A percentile compares a stretch with the other conserved stretches of the same genome.
Conservation (phyloP, 2,888 invertebrate species). For the Ctena decussata region DNA sequence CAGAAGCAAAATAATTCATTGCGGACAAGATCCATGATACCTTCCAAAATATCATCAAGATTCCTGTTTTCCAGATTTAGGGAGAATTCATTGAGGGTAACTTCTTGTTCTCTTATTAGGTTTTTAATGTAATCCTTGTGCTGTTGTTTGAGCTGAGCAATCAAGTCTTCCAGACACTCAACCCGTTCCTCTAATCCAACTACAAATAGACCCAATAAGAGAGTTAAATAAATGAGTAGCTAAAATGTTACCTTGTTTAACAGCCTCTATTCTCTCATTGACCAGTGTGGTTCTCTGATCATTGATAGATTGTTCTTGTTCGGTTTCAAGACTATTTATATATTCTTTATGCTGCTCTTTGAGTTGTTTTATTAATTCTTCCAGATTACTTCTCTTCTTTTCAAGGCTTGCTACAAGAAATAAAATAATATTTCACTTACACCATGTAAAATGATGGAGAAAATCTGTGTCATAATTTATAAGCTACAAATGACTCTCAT, state of each 20-base stretch:
- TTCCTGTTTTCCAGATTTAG: constrained; percentile 49
- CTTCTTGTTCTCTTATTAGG: constrained; percentile 57
- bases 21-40: neutral
- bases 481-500: no score
- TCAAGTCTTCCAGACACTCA: constrained; percentile 43
- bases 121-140: constrained; percentile 66
- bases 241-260: constrained; percentile 41
- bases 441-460: no score
- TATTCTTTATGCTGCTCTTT: constrained; percentile 71
- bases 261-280: constrained; percentile 38
- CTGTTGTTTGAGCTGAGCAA: constrained; percentile 67
- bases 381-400: constrained; percentile 38
- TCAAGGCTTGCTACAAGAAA: constrained; percentile 34
- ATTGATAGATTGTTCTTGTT: constrained; percentile 58
- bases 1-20: neutral
- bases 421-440: no score
- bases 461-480: no score
- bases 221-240: neutral
- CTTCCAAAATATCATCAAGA: constrained; percentile 1
- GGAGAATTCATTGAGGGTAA: constrained; percentile 58
- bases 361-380: constrained; percentile 59
- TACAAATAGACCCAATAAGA: neutral
- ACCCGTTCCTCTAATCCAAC: constrained; percentile 31
- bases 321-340: constrained; percentile 52
- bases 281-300: constrained; percentile 56